A percentile compares a stretch with the other conserved stretches of the same genome.
These are phyloP conservation scores for Shargacucullia verbasci DNA, from an alignment of 2,888 invertebrate species.

Conservation along the genomic window DNA sequence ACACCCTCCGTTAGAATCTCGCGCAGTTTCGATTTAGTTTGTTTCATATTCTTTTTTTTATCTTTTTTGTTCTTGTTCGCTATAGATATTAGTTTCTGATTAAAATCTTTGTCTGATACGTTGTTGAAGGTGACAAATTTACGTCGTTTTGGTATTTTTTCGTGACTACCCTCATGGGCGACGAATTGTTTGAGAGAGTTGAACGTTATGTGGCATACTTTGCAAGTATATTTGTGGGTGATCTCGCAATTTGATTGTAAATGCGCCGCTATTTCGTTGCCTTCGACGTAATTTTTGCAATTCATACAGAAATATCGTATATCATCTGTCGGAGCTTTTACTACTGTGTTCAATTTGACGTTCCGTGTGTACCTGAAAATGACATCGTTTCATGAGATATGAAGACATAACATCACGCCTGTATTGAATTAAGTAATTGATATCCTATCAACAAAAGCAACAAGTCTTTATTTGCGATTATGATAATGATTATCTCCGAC, in stretches of 20 bases:
- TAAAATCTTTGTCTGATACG: constrained; percentile 33
- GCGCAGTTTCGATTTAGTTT: not conserved
- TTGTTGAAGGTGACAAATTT: constrained; percentile 42
- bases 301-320: constrained; percentile 30
- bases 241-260: not conserved
- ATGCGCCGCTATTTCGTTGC: not conserved
- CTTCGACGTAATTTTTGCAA: constrained; percentile 19
- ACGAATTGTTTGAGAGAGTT: constrained; percentile 17
- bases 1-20: not conserved
- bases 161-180: constrained; percentile 10
- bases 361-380: constrained; percentile 20
- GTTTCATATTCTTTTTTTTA: not conserved
- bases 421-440: no score
- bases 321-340: not conserved
- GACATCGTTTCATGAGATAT: no score
- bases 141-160: constrained; percentile 6
- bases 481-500: no score
- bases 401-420: no score
- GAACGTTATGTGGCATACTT: not conserved
- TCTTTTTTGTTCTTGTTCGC: not conserved
- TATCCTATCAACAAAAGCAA: no score
- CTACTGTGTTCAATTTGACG: constrained; percentile 26
- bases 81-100: constrained; percentile 29
- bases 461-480: no score
- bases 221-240: constrained; percentile 2